Percentiles rank a stretch among this genome's conserved stretches.
phyloP scores from a whole-genome alignment of 23 tunicate genomes.

The Phallusia fumigata region DNA sequence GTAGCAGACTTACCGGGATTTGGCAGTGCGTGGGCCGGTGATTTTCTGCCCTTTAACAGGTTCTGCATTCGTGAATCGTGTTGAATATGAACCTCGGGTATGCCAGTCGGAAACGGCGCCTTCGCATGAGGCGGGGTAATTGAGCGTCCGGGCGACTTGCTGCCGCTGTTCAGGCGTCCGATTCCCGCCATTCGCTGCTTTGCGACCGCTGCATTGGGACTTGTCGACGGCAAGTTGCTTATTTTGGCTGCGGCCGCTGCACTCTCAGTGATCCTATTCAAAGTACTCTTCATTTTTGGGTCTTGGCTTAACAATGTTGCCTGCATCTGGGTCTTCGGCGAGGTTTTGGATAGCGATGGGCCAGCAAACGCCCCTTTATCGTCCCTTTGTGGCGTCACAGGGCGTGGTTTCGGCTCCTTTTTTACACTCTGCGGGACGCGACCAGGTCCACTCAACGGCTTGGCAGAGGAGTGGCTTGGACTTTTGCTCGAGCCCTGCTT shows the following conservation, averaged over 20 bases:
- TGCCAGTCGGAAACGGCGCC: constrained; percentile 7
- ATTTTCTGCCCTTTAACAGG: constrained; percentile 21
- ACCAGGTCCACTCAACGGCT: not conserved
- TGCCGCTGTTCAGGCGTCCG: constrained; percentile 18
- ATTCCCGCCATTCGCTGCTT: constrained; percentile 16
- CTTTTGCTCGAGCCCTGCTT: constrained; percentile 21
- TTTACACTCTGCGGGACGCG: not conserved
- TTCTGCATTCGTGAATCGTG: constrained; percentile 1
- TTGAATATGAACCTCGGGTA: constrained; percentile 8
- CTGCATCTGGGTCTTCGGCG: constrained; percentile 11
- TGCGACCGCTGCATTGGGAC: not conserved
- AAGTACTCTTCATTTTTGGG: constrained; percentile 26
- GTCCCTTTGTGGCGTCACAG: constrained; percentile 32
- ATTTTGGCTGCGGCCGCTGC: constrained; percentile 24
- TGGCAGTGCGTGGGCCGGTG: constrained; percentile 22
- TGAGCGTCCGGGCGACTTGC: constrained; percentile 37
- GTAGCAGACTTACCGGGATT: not conserved
- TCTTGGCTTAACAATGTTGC: not conserved
- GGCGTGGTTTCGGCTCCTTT: constrained; percentile 19
- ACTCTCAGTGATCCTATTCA: constrained; percentile 22
- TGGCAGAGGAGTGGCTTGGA: not conserved
- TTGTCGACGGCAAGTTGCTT: not conserved
- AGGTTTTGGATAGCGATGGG: not conserved
- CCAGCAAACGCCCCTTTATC: not conserved
- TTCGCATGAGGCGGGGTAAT: constrained; percentile 52